Evolutionary conservation across 2,888 invertebrate species (phyloP).

Genomic region (Chironomus tentans): DNA sequence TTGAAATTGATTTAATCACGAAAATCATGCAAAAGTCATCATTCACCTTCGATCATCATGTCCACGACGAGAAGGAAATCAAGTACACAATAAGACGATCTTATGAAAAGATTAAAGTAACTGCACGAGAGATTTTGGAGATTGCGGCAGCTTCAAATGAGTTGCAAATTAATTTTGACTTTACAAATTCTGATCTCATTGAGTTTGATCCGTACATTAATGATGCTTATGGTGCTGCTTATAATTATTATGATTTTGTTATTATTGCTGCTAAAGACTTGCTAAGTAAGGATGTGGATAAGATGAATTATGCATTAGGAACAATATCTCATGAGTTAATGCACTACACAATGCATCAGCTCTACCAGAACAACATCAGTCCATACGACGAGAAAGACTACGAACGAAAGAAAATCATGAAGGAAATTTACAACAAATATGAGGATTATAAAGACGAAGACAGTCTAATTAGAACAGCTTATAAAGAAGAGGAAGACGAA

Average conservation of each 20-base stretch:
- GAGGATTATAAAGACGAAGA: not conserved
- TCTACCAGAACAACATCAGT: not conserved
- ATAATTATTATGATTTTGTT: not conserved
- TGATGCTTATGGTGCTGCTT: not conserved
- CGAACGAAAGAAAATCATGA: not conserved
- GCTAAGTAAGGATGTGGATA: not conserved
- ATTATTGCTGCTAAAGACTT: not conserved
- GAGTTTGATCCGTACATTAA: not conserved
- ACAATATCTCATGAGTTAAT: not conserved
- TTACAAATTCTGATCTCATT: not conserved
- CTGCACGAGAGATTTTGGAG: not conserved
- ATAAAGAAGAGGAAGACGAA: not conserved
- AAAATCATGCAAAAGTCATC: not conserved
- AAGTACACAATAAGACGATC: not conserved
- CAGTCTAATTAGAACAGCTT: not conserved
- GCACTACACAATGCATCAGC: not conserved
- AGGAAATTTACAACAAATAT: not conserved
- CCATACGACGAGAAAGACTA: not conserved
- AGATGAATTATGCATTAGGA: not conserved
- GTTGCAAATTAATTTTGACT: not conserved
- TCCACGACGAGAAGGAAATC: not conserved
- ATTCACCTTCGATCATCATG: not conserved
- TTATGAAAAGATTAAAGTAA: too few relatives aligned
- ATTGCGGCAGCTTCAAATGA: not conserved
- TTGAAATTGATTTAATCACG: not conserved